A percentile compares a stretch with the other conserved stretches of the same genome.
These are phyloP conservation scores for Neelides folsomi DNA, from an alignment of 2,888 invertebrate genomes.

Conservation along the genomic window DNA sequence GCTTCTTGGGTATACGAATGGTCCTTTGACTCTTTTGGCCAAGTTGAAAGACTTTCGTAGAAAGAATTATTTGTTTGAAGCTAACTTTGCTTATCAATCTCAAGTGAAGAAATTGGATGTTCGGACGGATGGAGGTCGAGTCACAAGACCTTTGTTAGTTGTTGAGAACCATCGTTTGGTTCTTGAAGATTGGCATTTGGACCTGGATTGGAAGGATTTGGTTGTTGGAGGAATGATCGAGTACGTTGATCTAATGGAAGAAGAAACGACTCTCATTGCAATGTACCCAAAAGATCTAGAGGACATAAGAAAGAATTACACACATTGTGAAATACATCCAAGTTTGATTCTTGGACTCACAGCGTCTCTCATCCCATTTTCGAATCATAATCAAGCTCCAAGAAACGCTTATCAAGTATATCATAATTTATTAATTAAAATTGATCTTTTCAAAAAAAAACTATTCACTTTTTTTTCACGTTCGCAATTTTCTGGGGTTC, in stretches of 20 bases:
- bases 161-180: conserved; percentile 46
- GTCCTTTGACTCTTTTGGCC: conserved; percentile 46
- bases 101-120: conserved; percentile 44
- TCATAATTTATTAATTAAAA: too few relatives aligned
- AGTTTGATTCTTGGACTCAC: conserved; percentile 52
- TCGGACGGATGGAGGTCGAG: conserved; percentile 49
- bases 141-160: conserved; percentile 48
- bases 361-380: conserved; percentile 51
- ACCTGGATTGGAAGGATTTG: conserved; percentile 37
- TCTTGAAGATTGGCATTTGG: conserved; percentile 1
- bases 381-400: conserved; percentile 51
- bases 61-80: conserved; percentile 51
- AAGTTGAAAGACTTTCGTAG: conserved; percentile 41
- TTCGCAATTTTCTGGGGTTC: not conserved
- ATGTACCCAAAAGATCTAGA: conserved; percentile 46
- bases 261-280: conserved; percentile 48
- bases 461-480: too few relatives aligned
- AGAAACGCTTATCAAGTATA: conserved; percentile 47
- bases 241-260: conserved; percentile 48
- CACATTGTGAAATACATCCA: conserved; percentile 51
- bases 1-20: conserved; percentile 48
- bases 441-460: not conserved
- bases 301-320: conserved; percentile 46
- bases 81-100: conserved; percentile 28
- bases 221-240: conserved; percentile 50